Evolutionary conservation across 2,797 vertebrate species (phyloP).

Genomic region (Poecilia velifera): DNA sequence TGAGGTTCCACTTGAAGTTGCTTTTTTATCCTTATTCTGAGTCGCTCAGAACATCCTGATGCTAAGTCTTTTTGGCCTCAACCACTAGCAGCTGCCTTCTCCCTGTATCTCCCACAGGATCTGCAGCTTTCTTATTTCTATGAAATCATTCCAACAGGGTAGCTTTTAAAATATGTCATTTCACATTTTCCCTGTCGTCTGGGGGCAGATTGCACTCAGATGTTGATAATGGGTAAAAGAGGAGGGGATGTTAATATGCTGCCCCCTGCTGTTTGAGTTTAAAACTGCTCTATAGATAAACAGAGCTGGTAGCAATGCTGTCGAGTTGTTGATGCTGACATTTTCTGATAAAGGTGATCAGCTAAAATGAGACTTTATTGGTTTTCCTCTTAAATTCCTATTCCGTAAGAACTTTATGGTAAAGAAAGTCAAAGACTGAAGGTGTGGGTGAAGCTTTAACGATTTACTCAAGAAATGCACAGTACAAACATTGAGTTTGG

Average conservation of each 20-base stretch:
- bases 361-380: neutral
- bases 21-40: conserved; percentile 37
- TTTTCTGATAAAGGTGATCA: neutral
- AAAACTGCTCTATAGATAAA: neutral
- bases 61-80: conserved; percentile 53
- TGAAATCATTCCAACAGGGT: conserved; percentile 64
- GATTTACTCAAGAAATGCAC: neutral
- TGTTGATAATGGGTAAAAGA: neutral
- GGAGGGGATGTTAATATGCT: conserved; percentile 4
- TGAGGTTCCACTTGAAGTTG: conserved; percentile 20
- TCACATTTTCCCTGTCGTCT: conserved; percentile 52
- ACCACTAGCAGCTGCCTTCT: conserved; percentile 71
- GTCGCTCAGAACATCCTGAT: conserved; percentile 53
- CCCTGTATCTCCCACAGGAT: conserved; percentile 56
- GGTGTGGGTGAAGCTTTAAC: neutral
- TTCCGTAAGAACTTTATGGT: neutral
- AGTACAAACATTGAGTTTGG: neutral
- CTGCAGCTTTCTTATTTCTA: conserved; percentile 60
- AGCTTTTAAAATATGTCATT: conserved; percentile 65
- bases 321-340: neutral
- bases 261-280: conserved; percentile 22
- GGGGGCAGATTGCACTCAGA: conserved; percentile 9
- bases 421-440: neutral
- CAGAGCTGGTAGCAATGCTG: neutral
- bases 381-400: neutral